Conservation (phyloP, 2,113 vertebrate genomes). For the Apus apus region DNA sequence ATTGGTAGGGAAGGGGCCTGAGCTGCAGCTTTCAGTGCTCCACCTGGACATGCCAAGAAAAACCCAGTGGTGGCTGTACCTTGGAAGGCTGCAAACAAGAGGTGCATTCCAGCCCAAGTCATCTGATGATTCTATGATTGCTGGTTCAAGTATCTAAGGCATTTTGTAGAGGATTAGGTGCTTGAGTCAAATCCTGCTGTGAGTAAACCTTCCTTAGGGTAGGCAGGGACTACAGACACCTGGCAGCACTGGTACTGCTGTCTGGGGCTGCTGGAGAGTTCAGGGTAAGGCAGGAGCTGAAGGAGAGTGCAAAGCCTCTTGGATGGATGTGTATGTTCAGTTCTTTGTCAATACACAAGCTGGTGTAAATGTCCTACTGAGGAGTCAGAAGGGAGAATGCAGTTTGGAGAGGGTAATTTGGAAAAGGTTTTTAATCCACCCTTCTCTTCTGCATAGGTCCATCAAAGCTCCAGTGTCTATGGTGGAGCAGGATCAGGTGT, state of each 20-base stretch:
- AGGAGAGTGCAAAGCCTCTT: background rate
- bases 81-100: background rate
- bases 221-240: background rate
- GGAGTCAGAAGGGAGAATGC: background rate
- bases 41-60: background rate
- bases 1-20: background rate
- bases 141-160: background rate
- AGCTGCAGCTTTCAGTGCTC: background rate
- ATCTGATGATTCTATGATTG: too few relatives aligned
- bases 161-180: background rate
- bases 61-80: background rate
- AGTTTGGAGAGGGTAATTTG: background rate
- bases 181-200: background rate
- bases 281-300: background rate
- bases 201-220: background rate
- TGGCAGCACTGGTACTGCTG: background rate
- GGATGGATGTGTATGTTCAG: accelerated
- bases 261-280: background rate
- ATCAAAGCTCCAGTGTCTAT: accelerated
- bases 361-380: background rate
- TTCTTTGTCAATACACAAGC: background rate
- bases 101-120: too few relatives aligned
- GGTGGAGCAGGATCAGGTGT: background rate
- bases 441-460: background rate
- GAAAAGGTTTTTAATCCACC: background rate